Evolutionary conservation across 1,140 invertebrate genomes (phyloP), one percentile per base, ranked within the genome.

Genomic region (Platyura marginata): DNA sequence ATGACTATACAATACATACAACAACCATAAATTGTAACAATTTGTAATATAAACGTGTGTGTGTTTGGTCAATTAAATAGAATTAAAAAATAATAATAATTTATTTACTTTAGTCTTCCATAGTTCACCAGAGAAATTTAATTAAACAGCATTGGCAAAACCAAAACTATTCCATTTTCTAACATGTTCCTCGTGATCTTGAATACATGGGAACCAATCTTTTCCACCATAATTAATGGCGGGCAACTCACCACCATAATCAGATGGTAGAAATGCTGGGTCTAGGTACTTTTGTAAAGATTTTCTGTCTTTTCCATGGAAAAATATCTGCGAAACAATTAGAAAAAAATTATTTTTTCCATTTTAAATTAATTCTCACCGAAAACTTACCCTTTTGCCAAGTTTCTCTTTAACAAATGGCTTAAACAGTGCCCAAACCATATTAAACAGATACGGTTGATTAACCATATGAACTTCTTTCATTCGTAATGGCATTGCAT

Each of bases 391-490:
- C 61, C 81, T 78, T 23, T 69, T 76, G 58, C 75, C 80, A 25
- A 90, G 68, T 59, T 92, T 92, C 47, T 88, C 79, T 43, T 72
- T 73, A 21, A 91, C 74, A 51, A 92, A 85, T 1, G 87, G 87
- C 58, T 86, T 86, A 61, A 92, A 82, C 53, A 94, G 72, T 37
- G 75, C 71, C 76, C 87, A 90, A 0, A 91, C 78, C 55, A 89
- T 73, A 48, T 84, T 88, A 61, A 92, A 90, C 37, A 91, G 65
- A 63, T 80, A 83, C 0, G 88, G 87, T 52, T 92, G 78, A 54
- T 89, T 90, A 0, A 93, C 77, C 51, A 93, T 81, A 62, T 92
- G 88, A 10, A 92, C 80, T 57, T 87, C 84, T 59, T 87, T 89
- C 49, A 92, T 72, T 45, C 88, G 69, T 13, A 88, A 64, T 20